Conservation (phyloP, 2,797 vertebrate genomes). For the Mormyrus hasselquistii region DNA sequence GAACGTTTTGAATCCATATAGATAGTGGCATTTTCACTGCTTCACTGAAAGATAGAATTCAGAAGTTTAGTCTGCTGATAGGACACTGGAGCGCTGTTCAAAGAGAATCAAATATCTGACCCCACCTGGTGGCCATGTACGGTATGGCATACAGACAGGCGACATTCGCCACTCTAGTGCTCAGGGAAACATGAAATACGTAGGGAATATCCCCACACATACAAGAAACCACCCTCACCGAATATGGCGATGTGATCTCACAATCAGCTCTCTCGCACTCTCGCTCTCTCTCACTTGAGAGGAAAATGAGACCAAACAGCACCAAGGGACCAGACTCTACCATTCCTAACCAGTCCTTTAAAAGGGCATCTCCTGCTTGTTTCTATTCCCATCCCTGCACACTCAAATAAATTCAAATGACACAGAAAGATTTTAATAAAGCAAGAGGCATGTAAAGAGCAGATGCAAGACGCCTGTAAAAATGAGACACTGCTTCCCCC, state of each 20-base stretch:
- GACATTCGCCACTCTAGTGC: background rate
- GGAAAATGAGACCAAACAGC: background rate
- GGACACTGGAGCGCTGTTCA: background rate
- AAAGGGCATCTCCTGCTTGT: background rate
- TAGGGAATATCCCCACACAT: background rate
- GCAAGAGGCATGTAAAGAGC: background rate
- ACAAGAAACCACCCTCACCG: background rate
- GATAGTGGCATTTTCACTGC: background rate
- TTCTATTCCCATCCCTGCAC: background rate
- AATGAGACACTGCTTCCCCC: conserved; percentile 9
- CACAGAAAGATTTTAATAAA: background rate
- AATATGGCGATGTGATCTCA: conserved; percentile 12
- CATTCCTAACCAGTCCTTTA: background rate
- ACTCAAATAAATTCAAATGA: background rate
- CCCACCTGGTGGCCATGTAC: background rate
- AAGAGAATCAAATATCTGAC: background rate
- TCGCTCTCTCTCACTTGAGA: background rate
- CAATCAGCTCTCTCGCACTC: background rate
- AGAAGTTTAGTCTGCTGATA: background rate
- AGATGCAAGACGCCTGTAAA: background rate
- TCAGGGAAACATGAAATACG: background rate
- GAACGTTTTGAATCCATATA: background rate
- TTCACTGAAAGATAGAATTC: background rate
- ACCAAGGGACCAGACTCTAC: background rate
- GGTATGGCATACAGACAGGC: background rate